Conservation (phyloP, 2,888 invertebrate genomes). For the Thera britannica region DNA sequence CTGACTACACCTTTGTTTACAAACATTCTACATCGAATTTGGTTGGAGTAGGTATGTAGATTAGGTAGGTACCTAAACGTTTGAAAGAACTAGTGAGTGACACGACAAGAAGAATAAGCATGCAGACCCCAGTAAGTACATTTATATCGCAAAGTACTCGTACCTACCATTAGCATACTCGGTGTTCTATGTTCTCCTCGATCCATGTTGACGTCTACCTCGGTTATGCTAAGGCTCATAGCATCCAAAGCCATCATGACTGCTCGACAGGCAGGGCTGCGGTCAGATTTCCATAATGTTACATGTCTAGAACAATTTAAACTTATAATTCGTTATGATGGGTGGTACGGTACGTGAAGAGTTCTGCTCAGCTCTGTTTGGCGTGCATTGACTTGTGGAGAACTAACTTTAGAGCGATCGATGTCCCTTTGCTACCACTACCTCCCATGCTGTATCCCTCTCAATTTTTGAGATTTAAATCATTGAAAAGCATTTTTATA, state of each 20-base stretch:
- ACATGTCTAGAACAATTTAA: slow-evolving; percentile 17
- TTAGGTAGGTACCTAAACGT: no score
- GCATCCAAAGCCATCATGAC: slow-evolving; percentile 74
- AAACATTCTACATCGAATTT: no score
- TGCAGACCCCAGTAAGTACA: no score
- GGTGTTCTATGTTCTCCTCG: slow-evolving; percentile 60
- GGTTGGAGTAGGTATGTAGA: no score
- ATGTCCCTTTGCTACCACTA: slow-evolving; percentile 40
- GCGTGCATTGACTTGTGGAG: neutral
- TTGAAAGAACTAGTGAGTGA: no score
- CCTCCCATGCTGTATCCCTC: slow-evolving; percentile 42
- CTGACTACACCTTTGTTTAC: no score
- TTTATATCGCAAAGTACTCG: neutral
- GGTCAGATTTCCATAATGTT: slow-evolving; percentile 69
- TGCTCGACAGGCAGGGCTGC: slow-evolving; percentile 69
- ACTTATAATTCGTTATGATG: neutral
- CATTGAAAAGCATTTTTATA: slow-evolving; percentile 15
- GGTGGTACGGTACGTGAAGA: neutral
- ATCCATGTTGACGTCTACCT: slow-evolving; percentile 69
- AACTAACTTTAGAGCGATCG: slow-evolving; percentile 43
- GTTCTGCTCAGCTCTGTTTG: neutral
- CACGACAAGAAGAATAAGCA: no score
- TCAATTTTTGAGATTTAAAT: slow-evolving; percentile 10
- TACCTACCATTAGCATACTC: slow-evolving; percentile 53
- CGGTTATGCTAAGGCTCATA: slow-evolving; percentile 65